Evolutionary conservation across 2,888 invertebrate genomes (phyloP).

Genomic region (Brachyptera risi): DNA sequence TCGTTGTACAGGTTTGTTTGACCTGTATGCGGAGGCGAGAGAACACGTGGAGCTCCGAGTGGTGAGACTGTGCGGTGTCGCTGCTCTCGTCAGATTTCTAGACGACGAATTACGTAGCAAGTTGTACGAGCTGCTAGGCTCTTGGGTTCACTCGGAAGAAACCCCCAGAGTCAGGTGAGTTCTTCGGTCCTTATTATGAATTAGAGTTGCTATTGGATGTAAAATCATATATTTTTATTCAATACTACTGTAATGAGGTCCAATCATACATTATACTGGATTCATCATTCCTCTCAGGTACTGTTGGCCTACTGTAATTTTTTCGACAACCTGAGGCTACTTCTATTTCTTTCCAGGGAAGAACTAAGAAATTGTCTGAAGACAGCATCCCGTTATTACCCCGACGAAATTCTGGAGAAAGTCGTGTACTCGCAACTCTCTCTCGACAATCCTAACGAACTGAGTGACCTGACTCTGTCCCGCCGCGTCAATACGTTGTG

Average conservation of each 20-base stretch:
- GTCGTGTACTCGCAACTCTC: conserved; percentile 42
- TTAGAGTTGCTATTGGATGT: too few species aligned
- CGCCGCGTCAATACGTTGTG: conserved; percentile 46
- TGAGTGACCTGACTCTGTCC: background rate
- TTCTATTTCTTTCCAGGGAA: conserved; percentile 25
- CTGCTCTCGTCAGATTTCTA: conserved; percentile 39
- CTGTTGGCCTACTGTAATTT: too few species aligned
- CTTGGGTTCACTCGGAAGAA: conserved; percentile 48
- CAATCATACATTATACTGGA: too few species aligned
- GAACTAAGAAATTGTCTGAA: conserved; percentile 46
- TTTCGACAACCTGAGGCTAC: too few species aligned
- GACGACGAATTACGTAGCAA: conserved; percentile 48
- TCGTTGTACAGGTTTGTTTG: background rate
- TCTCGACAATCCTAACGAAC: background rate
- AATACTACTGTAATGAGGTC: too few species aligned
- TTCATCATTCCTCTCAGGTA: too few species aligned
- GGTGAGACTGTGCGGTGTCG: conserved; percentile 18
- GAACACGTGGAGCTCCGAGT: background rate
- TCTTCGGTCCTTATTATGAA: background rate
- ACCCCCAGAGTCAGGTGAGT: conserved; percentile 47
- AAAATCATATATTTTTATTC: too few species aligned
- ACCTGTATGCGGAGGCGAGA: background rate
- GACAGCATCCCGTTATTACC: conserved; percentile 51
- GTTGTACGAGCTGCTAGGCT: conserved; percentile 52
- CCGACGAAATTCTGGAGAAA: conserved; percentile 49